Evolutionary conservation across 2,113 vertebrate species (phyloP).

Genomic region (Neogobius melanostomus): DNA sequence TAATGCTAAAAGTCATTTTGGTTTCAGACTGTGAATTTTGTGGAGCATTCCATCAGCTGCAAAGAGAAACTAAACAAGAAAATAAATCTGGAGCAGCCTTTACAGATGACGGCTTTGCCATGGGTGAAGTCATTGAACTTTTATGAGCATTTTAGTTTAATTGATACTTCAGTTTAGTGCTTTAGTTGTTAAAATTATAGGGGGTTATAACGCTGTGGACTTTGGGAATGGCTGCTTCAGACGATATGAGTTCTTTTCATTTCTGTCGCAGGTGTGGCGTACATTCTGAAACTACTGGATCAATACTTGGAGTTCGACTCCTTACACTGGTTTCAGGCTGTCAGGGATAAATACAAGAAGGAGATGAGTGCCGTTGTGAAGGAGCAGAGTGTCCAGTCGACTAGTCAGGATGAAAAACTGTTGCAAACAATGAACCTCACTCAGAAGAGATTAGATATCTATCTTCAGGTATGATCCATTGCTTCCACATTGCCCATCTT

Average conservation of each 20-base stretch:
- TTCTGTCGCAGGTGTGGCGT: slow-evolving; percentile 86
- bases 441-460: slow-evolving; percentile 93
- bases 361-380: slow-evolving; percentile 93
- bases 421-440: slow-evolving; percentile 98
- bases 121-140: slow-evolving; percentile 82
- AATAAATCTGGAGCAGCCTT: slow-evolving; percentile 97
- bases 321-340: slow-evolving; percentile 98
- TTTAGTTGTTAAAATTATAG: too few species aligned
- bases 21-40: slow-evolving; percentile 92
- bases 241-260: background rate
- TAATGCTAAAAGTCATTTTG: background rate
- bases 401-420: slow-evolving; percentile 92
- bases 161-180: too few species aligned
- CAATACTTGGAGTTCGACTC: slow-evolving; percentile 99
- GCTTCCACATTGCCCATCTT: background rate
- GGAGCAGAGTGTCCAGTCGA: slow-evolving; percentile 89
- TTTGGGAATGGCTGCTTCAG: too few species aligned
- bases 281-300: slow-evolving; percentile 97
- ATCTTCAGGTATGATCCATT: slow-evolving; percentile 83
- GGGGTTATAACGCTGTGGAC: too few species aligned
- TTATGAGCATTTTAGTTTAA: too few species aligned
- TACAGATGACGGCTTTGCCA: slow-evolving; percentile 97
- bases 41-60: slow-evolving; percentile 96
- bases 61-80: slow-evolving; percentile 99
- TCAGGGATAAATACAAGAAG: slow-evolving; percentile 92